Evolutionary conservation across 2,888 invertebrate genomes (phyloP), one percentile per base, ranked within the genome.

Genomic region (Orthonychiurus folsomi): DNA sequence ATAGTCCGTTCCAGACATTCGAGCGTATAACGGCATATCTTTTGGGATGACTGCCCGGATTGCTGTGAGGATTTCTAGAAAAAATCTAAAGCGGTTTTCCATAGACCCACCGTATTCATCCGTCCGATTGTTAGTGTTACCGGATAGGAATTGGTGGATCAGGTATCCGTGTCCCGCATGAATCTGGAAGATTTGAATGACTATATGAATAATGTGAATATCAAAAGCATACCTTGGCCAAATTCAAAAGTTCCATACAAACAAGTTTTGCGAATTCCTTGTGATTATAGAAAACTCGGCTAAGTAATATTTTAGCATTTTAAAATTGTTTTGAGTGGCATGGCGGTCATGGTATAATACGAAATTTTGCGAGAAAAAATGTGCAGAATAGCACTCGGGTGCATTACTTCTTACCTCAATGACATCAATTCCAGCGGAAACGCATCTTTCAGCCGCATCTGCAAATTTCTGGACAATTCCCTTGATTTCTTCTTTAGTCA

Each of bases 391-490:
- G n/a, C n/a, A n/a, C n/a, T n/a, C n/a, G n/a, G n/a, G n/a, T n/a
- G n/a, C n/a, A n/a, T n/a, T n/a, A n/a, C n/a, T n/a, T 55, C 20
- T 57, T 62, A 62, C 62, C 54, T 62, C 62, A 37, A 62, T 62
- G 25, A 62, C 59, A 47, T 62, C 62, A 25, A 62, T 21, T 48
- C 62, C 62, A 18, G 62, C 62, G 3, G 24, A 25, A 1, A 62
- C 59, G 1, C 58, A 50, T 21, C 62, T 26, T 54, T 52, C 18
- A 0, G 62, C 62, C 1, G 62, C 58, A 23, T 28, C 48, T 1
- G 53, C 53, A 21, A 52, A 62, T 18, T 27, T 26, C 26, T 54
- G 21, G 3, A 62, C 62, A 20, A 62, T 52, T 23, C 54, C 59
- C 20, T 62, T 59, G 12, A 62, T 47, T 48, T 62, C 57, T 2